Evolutionary conservation across 2,888 invertebrate species (phyloP).

Genomic region (Keiferia lycopersicella): DNA sequence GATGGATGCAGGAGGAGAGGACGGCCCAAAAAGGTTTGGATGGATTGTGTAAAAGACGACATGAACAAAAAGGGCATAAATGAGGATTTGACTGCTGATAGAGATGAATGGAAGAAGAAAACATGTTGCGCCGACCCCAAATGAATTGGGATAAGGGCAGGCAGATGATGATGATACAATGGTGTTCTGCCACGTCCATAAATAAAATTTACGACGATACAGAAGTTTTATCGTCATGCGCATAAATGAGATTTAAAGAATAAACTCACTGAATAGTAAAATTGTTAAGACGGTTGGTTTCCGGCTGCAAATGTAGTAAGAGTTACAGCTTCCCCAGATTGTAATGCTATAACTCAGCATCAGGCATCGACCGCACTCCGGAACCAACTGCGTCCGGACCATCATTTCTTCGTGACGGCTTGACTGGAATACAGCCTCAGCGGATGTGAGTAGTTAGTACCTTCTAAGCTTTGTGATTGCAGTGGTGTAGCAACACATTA

Average conservation of each 20-base stretch:
- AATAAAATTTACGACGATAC: not conserved
- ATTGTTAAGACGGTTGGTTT: slow-evolving; percentile 5
- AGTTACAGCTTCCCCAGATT: slow-evolving; percentile 16
- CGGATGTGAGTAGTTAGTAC: not conserved
- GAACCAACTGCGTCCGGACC: slow-evolving; percentile 20
- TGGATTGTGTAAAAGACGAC: no score
- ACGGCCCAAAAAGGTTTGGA: no score
- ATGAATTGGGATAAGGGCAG: no score
- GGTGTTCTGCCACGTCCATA: not conserved
- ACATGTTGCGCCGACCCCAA: no score
- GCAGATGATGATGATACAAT: no score
- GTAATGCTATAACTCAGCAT: slow-evolving; percentile 17
- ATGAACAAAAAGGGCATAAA: no score
- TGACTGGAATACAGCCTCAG: slow-evolving; percentile 1
- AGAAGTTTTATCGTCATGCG: not conserved
- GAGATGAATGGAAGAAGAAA: no score
- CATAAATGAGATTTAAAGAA: not conserved
- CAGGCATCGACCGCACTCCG: slow-evolving; percentile 15
- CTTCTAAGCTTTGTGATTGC: not conserved
- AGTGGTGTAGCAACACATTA: not conserved
- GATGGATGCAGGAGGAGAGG: no score
- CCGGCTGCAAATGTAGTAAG: not conserved
- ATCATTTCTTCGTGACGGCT: slow-evolving; percentile 20
- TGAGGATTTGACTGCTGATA: no score
- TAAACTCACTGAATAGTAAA: not conserved